Evolutionary conservation across 2,888 invertebrate species (phyloP).

Genomic region (Parthenolecanium corni): DNA sequence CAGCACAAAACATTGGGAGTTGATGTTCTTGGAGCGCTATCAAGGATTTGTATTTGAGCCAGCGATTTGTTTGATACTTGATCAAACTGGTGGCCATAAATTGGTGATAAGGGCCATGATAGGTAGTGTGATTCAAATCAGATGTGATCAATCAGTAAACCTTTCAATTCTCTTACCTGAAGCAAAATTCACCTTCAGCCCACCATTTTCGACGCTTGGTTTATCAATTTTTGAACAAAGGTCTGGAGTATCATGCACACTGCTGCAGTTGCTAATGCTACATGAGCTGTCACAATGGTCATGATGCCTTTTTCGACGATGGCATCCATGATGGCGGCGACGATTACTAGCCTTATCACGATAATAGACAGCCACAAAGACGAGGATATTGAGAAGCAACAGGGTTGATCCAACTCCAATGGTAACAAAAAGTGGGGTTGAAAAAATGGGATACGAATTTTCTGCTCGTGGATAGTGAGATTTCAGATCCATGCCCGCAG

Average conservation of each 20-base stretch:
- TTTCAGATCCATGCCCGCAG: constrained; percentile 35
- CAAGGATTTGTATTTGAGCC: too few species aligned
- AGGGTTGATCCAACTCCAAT: constrained; percentile 83
- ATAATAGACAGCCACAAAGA: constrained; percentile 76
- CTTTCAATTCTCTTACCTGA: too few species aligned
- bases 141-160: too few species aligned
- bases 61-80: too few species aligned
- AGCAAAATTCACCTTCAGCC: constrained; percentile 12
- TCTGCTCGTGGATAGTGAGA: constrained; percentile 40
- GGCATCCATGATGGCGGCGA: constrained; percentile 16
- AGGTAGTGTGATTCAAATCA: too few species aligned
- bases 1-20: too few species aligned
- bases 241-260: constrained; percentile 22
- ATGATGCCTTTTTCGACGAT: constrained; percentile 19
- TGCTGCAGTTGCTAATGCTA: constrained; percentile 23
- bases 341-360: constrained; percentile 7
- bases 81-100: too few species aligned
- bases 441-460: constrained; percentile 80
- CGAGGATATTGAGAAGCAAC: constrained; percentile 66
- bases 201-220: constrained; percentile 22
- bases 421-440: constrained; percentile 80
- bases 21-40: too few species aligned
- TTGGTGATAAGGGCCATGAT: too few species aligned
- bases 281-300: constrained; percentile 27
- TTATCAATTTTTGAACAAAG: constrained; percentile 17